Base-by-base conservation (phyloP, 2,797 vertebrate genomes). In the Coregonus ussuriensis region DNA sequence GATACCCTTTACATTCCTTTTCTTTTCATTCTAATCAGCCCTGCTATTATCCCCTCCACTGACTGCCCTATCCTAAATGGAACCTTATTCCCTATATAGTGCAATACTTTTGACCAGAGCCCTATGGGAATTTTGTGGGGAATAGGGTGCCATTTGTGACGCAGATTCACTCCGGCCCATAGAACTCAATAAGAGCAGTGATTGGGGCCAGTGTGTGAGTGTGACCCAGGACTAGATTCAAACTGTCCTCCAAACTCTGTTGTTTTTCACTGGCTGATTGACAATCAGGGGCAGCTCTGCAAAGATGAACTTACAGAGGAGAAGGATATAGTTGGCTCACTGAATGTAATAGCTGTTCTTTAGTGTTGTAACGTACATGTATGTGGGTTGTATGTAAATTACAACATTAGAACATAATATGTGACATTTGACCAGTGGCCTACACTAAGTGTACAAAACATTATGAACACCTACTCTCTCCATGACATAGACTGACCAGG, bases 1-100 rank as follows among this genome's bases (percentile, higher is more conserved):
- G 14, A 76, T 21, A 63, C 59, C 35, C 70, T 31, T 15, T 18
- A 9, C 41, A 62, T 74, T 72, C 37, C 31, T 65, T 74, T 52
- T 74, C 1, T 51, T 71, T 63, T 16, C 31, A 68, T 65, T 59
- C 66, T 13, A n/a, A 33, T 53, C 6, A 53, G 25, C 21, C 63
- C 47, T 56, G 41, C 37, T 72, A 56, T 66, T 52, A 35, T 54
- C 29, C 70, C 15, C 73, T 25, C 21, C 9, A 14, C 13, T 63
- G 5, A 13, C 5, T 14, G 3, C n/a, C 72, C 52, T 41, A 2
- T 47, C 9, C 41, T 11, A 47, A 47, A 47, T 47, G 41, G 41
- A 9, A 47, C 41, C 41, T 47, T 47, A 47, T 47, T 47, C 41
- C 9, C 41, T 47, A 47, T 47, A 47, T 47, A 47, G 9, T 47